Evolutionary conservation across 1,140 invertebrate genomes (phyloP), one percentile per base, ranked within the genome.

Genomic region (Latrodectus geometricus): DNA sequence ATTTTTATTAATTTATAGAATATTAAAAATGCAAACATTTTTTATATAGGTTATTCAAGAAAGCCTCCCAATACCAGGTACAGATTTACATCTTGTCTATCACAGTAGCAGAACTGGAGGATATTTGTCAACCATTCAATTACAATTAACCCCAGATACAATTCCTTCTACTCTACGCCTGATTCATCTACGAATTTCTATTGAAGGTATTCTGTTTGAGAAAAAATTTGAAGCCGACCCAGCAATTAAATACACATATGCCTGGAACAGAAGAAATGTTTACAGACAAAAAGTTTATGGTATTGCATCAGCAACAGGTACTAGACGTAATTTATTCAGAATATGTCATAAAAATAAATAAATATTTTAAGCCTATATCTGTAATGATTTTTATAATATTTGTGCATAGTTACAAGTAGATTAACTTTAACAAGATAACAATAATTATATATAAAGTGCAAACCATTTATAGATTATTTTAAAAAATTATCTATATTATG

Each of bases 51-150:
- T 98, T 89, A 94, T 99, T 0, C 97, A 98, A 92, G 97, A 99
- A 92, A 96, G 96, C 86, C 95, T 99, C 81, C 93, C 94, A 12
- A 97, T 99, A 87, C 97, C 97, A 8, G 97, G 96, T 35, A 92
- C 97, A 3, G 89, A 91, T 66, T 89, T 92, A 4, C 90, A 92
- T 85, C 89, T 92, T 9, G 91, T 92, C 0, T 92, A 92, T 88
- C 91, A 91, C 68, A 89, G 89, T 90, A 91, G 90, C 87, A 90
- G 91, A 87, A 89, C 89, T 0, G 79, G 89, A 12, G 92, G 92
- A 21, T 93, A 92, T 89, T 90, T 91, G 87, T 92, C 92, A 0
- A 91, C 91, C 0, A 91, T 92, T 52, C 88, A 92, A 76, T 90
- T 93, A 21, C 91, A 92, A 88, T 90, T 93, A 88, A 92, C 92